Evolutionary conservation across 2,113 vertebrate genomes (phyloP), one percentile per base, ranked within the genome.

Genomic region (Syngnathoides biaculeatus): DNA sequence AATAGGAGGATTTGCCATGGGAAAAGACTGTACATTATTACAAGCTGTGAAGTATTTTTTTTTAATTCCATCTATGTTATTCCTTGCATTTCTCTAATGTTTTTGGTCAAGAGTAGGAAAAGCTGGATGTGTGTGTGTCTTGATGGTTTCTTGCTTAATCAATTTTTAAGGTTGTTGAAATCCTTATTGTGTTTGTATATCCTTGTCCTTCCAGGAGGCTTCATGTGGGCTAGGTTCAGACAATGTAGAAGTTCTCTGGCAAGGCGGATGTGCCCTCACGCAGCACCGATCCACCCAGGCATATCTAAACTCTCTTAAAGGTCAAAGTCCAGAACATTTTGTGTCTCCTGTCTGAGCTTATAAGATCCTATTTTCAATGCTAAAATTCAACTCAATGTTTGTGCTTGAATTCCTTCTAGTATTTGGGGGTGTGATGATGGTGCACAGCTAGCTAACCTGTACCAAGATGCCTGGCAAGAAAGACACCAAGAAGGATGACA

Each of bases 391-490:
- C 22, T 5, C 8, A n/a, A 10, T 69, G 81, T 78, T 77, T 88
- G 79, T 68, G 69, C 89, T 86, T 89, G 53, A 87, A 73, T 92
- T 71, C 90, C 80, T 72, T 65, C 65, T 53, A 73, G 65, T 64
- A 70, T 69, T 69, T 65, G 38, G 62, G 65, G 52, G 69, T 65
- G 84, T 91, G 89, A 86, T 84, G 90, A 7, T 57, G 55, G 26
- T 91, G 90, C 84, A 82, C 52, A 11, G 38, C 0, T 80, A 88
- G 30, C 3, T 10, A 70, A 62, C 12, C 79, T 4, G 1, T 81
- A 63, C 14, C 26, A 66, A 80, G 71, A 95, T 95, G 94, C 93
- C 43, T 0, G 89, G 90, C 69, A 95, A 95, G 86, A 96, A 94
- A 86, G 92, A 94, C 68, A 5, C 81, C 20, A 92, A 92, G 74